These are phyloP conservation scores for Cordylochernes scorpioides DNA, from an alignment of 2,888 invertebrate species.

Conservation along the genomic window DNA sequence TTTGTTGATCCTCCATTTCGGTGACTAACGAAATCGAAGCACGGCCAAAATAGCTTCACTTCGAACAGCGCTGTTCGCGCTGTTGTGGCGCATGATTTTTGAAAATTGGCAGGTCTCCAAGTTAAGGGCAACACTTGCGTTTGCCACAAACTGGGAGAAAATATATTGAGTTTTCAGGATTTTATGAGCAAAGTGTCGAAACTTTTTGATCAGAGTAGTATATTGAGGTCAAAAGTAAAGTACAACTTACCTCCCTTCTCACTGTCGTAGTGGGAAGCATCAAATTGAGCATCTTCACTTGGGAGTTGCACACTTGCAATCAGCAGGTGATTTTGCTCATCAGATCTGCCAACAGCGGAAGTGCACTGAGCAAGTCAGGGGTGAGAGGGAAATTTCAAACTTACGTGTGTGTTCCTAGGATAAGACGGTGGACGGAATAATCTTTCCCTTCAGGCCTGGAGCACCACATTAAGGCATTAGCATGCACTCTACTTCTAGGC, in stretches of 20 bases:
- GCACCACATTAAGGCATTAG: not conserved
- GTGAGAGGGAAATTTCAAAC: slow-evolving; percentile 7
- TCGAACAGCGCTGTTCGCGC: too few relatives aligned
- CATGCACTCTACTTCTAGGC: not conserved
- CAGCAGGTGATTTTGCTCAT: slow-evolving; percentile 92
- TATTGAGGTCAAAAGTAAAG: too few relatives aligned
- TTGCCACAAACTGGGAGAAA: too few relatives aligned
- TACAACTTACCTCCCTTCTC: slow-evolving; percentile 53
- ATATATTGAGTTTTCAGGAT: too few relatives aligned
- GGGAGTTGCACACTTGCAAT: slow-evolving; percentile 90
- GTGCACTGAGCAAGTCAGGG: not conserved
- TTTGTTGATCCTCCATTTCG: too few relatives aligned
- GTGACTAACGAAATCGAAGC: too few relatives aligned
- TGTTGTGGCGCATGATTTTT: too few relatives aligned
- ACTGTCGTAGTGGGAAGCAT: slow-evolving; percentile 95
- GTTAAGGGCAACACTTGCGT: too few relatives aligned
- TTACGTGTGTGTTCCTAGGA: slow-evolving; percentile 81
- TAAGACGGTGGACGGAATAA: slow-evolving; percentile 83
- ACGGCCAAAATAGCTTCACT: too few relatives aligned
- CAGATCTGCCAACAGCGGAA: slow-evolving; percentile 33
- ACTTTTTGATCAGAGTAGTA: too few relatives aligned
- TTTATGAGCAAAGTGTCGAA: too few relatives aligned
- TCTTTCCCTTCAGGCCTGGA: slow-evolving; percentile 74
- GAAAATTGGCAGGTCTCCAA: too few relatives aligned
- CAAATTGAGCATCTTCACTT: slow-evolving; percentile 96